A percentile compares a stretch with the other conserved stretches of the same genome.
These are phyloP conservation scores for Rhaphigaster nebulosa DNA, from an alignment of 2,888 invertebrate species.

Conservation along the genomic window DNA sequence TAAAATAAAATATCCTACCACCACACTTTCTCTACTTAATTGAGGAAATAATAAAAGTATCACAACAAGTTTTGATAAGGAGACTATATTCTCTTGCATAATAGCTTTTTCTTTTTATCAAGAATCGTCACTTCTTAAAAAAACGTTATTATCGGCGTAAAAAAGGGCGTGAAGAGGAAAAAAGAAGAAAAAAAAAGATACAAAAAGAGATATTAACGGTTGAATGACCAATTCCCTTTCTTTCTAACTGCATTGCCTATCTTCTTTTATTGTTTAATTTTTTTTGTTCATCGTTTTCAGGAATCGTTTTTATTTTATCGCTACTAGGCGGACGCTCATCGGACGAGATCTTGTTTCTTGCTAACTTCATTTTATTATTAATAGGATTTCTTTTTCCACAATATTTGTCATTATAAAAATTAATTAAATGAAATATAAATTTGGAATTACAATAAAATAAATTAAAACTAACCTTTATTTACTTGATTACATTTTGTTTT, in stretches of 20 bases:
- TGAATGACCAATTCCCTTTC: not conserved
- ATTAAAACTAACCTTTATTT: too few species aligned
- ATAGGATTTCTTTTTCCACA: not conserved
- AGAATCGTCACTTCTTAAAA: not conserved
- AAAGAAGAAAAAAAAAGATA: not conserved
- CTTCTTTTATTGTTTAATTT: constrained; percentile 26
- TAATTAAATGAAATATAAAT: too few species aligned
- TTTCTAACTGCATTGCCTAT: not conserved
- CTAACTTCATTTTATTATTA: not conserved
- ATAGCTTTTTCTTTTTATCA: not conserved
- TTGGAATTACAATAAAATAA: too few species aligned
- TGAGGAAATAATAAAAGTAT: too few species aligned
- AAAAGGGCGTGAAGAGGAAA: not conserved
- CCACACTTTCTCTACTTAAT: too few species aligned
- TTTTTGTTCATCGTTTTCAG: not conserved
- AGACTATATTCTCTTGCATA: too few species aligned
- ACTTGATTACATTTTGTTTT: too few species aligned
- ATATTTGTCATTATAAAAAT: not conserved
- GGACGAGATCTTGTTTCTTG: not conserved
- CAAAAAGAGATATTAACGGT: constrained; percentile 25
- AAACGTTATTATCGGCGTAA: not conserved
- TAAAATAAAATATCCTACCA: too few species aligned
- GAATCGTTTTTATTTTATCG: not conserved
- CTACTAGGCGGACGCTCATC: not conserved
- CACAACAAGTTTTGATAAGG: too few species aligned